phyloP scores from a whole-genome alignment of 2,888 invertebrate genomes.

The Andrena trimmerana region DNA sequence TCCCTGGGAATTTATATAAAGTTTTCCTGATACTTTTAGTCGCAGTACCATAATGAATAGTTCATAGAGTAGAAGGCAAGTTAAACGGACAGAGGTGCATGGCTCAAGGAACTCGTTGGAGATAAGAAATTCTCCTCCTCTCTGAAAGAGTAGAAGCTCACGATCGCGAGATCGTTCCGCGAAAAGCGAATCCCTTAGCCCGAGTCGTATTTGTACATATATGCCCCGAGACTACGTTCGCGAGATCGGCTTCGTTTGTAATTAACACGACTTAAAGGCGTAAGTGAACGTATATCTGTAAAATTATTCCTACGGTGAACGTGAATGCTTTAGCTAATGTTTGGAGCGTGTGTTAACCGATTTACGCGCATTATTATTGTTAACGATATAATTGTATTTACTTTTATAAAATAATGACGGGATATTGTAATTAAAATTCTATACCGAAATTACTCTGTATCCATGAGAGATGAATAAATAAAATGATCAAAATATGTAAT shows the following conservation, averaged over 20 bases:
- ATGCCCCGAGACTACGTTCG: slow-evolving; percentile 37
- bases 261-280: slow-evolving; percentile 33
- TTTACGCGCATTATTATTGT: slow-evolving; percentile 64
- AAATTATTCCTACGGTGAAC: slow-evolving; percentile 56
- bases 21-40: too few relatives aligned
- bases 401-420: slow-evolving; percentile 63
- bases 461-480: slow-evolving; percentile 64
- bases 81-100: not conserved
- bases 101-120: not conserved
- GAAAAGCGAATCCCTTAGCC: slow-evolving; percentile 22
- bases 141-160: slow-evolving; percentile 1
- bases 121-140: slow-evolving; percentile 7
- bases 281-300: slow-evolving; percentile 54
- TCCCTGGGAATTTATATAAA: too few relatives aligned
- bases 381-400: slow-evolving; percentile 64
- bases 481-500: slow-evolving; percentile 39
- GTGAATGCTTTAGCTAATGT: slow-evolving; percentile 63
- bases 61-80: not conserved
- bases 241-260: slow-evolving; percentile 45
- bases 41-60: too few relatives aligned
- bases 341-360: slow-evolving; percentile 61
- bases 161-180: slow-evolving; percentile 15
- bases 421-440: slow-evolving; percentile 64
- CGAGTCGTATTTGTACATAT: slow-evolving; percentile 41
- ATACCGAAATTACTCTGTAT: slow-evolving; percentile 61